Evolutionary conservation across 2,888 invertebrate genomes (phyloP).

Genomic region (Chrysina gloriosa): DNA sequence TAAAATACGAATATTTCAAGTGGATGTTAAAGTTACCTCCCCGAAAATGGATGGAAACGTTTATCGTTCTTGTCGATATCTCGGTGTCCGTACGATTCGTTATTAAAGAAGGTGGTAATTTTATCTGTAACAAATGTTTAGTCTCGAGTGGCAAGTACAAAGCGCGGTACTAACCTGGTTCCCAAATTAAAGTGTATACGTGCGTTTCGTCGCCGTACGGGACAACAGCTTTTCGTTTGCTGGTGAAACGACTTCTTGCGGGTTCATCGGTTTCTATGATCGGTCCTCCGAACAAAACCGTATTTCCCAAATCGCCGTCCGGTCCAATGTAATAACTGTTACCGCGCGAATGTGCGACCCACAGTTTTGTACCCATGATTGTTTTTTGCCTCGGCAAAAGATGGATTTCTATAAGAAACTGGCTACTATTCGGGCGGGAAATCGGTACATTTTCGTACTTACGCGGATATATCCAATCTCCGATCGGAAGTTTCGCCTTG

Average conservation of each 20-base stretch:
- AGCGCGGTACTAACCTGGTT: constrained; percentile 66
- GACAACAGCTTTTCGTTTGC: constrained; percentile 43
- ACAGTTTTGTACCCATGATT: constrained; percentile 50
- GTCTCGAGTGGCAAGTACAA: constrained; percentile 3
- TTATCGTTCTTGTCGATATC: constrained; percentile 47
- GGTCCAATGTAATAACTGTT: constrained; percentile 59
- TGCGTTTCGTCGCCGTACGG: constrained; percentile 68
- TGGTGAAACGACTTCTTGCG: constrained; percentile 61
- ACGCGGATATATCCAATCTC: constrained; percentile 71
- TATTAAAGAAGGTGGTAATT: constrained; percentile 62
- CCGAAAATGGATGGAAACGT: constrained; percentile 65
- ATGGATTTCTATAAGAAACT: constrained; percentile 62
- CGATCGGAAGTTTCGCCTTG: constrained; percentile 67
- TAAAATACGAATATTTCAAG: constrained; percentile 7
- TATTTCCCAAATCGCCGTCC: constrained; percentile 62
- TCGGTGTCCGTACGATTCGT: constrained; percentile 58
- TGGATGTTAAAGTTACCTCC: constrained; percentile 63
- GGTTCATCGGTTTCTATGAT: constrained; percentile 61
- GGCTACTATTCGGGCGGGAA: background rate
- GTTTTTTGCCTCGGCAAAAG: constrained; percentile 30
- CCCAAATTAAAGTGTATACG: constrained; percentile 75
- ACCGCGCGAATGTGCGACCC: constrained; percentile 61
- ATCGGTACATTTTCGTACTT: constrained; percentile 40
- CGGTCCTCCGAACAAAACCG: constrained; percentile 68
- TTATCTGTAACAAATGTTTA: constrained; percentile 52